Conservation (phyloP, 2,888 invertebrate genomes). For the Branchipolynoe longqiensis region DNA sequence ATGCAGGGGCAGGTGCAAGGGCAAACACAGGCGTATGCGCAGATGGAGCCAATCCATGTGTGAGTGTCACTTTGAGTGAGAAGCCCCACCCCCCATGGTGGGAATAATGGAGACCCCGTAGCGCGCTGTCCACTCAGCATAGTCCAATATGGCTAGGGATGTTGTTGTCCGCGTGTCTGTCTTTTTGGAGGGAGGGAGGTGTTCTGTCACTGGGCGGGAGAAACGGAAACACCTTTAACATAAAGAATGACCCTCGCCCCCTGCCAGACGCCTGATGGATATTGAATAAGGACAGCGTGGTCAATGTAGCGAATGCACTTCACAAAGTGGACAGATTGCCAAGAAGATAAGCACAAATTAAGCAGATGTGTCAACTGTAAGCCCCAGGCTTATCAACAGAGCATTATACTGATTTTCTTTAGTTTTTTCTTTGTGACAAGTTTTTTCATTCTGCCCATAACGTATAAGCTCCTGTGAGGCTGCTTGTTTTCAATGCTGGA, state of each 20-base stretch:
- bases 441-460: too few relatives aligned
- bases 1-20: neutral
- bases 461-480: too few relatives aligned
- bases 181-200: too few relatives aligned
- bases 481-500: too few relatives aligned
- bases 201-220: too few relatives aligned
- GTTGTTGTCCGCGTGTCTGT: neutral
- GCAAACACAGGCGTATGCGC: neutral
- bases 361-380: conserved; percentile 9
- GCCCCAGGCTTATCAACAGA: too few relatives aligned
- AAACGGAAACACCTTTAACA: too few relatives aligned
- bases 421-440: too few relatives aligned
- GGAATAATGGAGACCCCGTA: conserved; percentile 30
- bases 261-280: neutral
- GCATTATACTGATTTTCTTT: too few relatives aligned
- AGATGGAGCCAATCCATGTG: neutral
- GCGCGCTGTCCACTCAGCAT: neutral
- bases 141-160: neutral
- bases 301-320: conserved; percentile 36
- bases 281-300: conserved; percentile 38
- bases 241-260: conserved; percentile 4
- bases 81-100: neutral
- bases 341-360: conserved; percentile 43
- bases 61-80: conserved; percentile 32
- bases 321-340: conserved; percentile 36